Percentiles rank a stretch among this genome's conserved stretches.
phyloP scores from a whole-genome alignment of 2,797 vertebrate genomes.

The Poeciliopsis infans region DNA sequence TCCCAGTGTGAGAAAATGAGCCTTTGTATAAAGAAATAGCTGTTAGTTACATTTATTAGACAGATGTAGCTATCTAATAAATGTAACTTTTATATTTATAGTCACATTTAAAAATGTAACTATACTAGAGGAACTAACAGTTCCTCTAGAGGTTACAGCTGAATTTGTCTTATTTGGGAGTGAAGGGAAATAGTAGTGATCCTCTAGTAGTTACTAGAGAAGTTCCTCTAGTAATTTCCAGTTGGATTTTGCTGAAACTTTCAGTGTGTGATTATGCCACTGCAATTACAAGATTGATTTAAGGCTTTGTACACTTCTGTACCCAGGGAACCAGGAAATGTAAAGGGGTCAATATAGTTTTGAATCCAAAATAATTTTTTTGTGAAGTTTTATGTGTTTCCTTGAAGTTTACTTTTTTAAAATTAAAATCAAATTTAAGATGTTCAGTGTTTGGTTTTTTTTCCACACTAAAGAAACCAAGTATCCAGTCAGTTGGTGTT shows the following conservation, averaged over 20 bases:
- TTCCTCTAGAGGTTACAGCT: too few species aligned
- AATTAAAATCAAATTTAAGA: background rate
- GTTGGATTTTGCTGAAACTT: background rate
- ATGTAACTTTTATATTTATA: too few species aligned
- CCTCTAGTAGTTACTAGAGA: background rate
- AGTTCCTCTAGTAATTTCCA: background rate
- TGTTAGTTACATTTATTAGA: background rate
- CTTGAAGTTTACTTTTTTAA: background rate
- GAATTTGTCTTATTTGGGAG: too few species aligned
- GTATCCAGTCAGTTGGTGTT: constrained; percentile 48
- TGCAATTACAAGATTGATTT: background rate
- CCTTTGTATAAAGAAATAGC: background rate
- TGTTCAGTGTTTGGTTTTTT: constrained; percentile 18
- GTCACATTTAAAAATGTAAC: too few species aligned
- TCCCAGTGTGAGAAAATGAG: background rate
- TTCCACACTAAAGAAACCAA: constrained; percentile 50
- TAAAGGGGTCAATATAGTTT: background rate
- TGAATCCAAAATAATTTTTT: background rate
- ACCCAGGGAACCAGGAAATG: background rate
- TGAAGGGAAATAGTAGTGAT: too few species aligned
- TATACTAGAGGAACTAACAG: too few species aligned
- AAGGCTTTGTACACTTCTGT: background rate
- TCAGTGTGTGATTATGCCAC: background rate
- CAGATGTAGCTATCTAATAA: too few species aligned
- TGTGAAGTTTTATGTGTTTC: background rate